Evolutionary conservation across 2,113 vertebrate species (phyloP).

Genomic region (Perca schrenkii): DNA sequence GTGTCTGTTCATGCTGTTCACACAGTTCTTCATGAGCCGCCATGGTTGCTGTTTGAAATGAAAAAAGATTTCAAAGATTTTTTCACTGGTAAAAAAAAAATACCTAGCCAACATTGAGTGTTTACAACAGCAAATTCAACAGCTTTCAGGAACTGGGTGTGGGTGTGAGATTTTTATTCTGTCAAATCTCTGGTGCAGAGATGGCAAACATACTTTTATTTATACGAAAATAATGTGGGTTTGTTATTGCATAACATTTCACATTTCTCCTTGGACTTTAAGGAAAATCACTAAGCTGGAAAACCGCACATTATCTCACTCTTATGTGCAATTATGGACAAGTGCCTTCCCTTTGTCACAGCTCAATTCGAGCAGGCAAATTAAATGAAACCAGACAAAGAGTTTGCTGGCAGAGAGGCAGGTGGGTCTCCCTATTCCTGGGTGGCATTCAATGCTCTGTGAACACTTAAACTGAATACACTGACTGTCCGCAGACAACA

Average conservation of each 20-base stretch:
- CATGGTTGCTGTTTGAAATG: not conserved
- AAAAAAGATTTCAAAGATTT: not conserved
- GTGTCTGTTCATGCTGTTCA: not conserved
- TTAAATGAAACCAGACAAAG: constrained; percentile 47
- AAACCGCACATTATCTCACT: not conserved
- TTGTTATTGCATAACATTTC: not conserved
- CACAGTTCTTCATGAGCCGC: not conserved
- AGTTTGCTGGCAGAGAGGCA: constrained; percentile 18
- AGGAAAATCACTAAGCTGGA: not conserved
- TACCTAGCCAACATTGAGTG: not conserved
- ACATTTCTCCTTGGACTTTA: not conserved
- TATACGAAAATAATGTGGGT: not conserved
- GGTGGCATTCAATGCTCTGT: constrained; percentile 55
- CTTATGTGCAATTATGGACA: not conserved
- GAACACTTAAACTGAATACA: constrained; percentile 32
- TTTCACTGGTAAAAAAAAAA: not conserved
- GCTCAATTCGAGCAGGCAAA: constrained; percentile 11
- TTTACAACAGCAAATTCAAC: not conserved
- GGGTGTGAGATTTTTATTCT: not conserved
- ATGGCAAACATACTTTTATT: not conserved
- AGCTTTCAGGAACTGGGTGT: not conserved
- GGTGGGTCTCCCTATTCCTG: constrained; percentile 29
- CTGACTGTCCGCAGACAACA: constrained; percentile 25
- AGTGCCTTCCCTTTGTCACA: not conserved
- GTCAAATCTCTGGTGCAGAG: not conserved